Base-by-base conservation (phyloP, 2,888 invertebrate genomes). In the Phyllotreta striolata region DNA sequence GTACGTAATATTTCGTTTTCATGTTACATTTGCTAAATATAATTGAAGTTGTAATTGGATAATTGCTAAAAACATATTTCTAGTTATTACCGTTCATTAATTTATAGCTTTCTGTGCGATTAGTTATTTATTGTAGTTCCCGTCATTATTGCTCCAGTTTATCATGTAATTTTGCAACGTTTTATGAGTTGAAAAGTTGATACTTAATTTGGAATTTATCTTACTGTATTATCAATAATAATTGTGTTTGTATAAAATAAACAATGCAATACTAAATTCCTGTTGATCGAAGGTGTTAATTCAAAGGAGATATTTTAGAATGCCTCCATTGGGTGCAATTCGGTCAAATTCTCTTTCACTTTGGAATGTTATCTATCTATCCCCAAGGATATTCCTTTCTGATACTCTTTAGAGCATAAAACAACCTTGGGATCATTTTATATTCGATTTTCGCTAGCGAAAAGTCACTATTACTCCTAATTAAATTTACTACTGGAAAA, bases 331-430 rank as follows among this genome's bases (percentile, higher is more conserved):
- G 73, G 72, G 73, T 72, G 68, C 66, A 69, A 70, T 73, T 73
- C 68, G 66, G 63, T 66, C 67, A 69, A 71, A 71, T 72, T 70
- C 70, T 66, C 70, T 67, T 60, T 69, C 66, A 70, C 69, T 71
- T 71, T 67, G 65, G 68, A 64, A 62, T 62, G 71, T 72, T 73
- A 73, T 74, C 71, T 73, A 74, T 72, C 70, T 73, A 68, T 72
- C 73, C 72, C 72, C 46, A 44, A 62, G 71, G 72, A 71, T 70
- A 67, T 56, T 62, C 64, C 66, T 65, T 57, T 62, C 56, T 67
- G 60, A 46, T 65, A 56, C 65, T 67, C 60, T 62, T 64, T 67
- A 65, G 66, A 69, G 67, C 68, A 66, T 70, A 69, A 69, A 71
- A 67, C 62, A 68, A 66, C 63, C 63, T 61, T 62, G 69, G 61